Evolutionary conservation across 1,140 invertebrate genomes (phyloP), one percentile per base, ranked within the genome.

Genomic region (Penaeus indicus): DNA sequence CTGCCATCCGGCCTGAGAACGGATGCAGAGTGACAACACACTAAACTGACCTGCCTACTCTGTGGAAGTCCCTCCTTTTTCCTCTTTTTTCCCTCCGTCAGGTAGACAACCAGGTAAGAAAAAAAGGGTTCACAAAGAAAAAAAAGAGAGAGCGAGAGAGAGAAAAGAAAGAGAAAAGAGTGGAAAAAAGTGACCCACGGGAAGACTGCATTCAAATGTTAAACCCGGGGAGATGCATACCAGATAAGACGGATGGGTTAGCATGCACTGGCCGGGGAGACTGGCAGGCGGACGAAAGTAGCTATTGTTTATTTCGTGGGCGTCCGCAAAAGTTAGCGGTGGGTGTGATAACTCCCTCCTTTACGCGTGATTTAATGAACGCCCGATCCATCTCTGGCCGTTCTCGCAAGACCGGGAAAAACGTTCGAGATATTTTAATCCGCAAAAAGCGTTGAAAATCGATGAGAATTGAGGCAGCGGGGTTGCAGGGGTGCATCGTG

Each of bases 201-300:
- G 77, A 54, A 80, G 85, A 79, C 85, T 86, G 85, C 85, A 86
- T 86, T 86, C 85, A 86, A 81, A 77, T 62, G 78, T n/a, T 86
- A 81, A 81, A 86, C 80, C 85, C 85, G 67, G 85, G 79, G 85
- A 86, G 85, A 86, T 86, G 85, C 85, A 86, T 86, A 86, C 85
- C 78, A 67, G 85, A 86, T 86, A 86, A 86, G 85, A 81, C 78
- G 62, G 85, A 11, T 47, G 62, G 85, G 77, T 80, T 67, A 67
- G 62, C 85, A 86, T 86, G 85, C 85, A 86, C 75, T 80, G 77
- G 63, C 22, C 22, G 62, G 47, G 77, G 18, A 86, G 79, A 86
- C 61, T 80, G 64, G 83, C 64, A 64, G 38, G 42, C 72, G n/a
- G 72, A 5, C 22, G 63, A 18, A 27, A 32, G 38, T n/a, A 62